Base-by-base conservation (phyloP, 1,140 invertebrate species). In the Thaumetopoea pityocampa region DNA sequence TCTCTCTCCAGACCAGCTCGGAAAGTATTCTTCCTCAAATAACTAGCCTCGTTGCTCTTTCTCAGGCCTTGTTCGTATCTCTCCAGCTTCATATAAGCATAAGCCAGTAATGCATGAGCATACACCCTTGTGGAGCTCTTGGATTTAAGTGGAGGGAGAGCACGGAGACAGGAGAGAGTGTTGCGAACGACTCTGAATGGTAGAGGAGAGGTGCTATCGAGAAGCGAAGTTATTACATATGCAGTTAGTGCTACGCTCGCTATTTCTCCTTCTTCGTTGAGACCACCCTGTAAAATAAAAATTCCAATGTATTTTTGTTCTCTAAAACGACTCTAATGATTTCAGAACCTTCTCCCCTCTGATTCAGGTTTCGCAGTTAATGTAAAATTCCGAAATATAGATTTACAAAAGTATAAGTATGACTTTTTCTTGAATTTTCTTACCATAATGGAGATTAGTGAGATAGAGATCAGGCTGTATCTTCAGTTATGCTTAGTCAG, bases 221-320 rank as follows among this genome's bases (percentile, higher is more conserved):
- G 49, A 1, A 92, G 81, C 0, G 91, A 87, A 1, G 90, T 87
- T 3, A 91, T 52, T 18, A 92, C 89, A 62, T 92, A 93, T 0
- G 91, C 91, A 0, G 91, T 92, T 5, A 92, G 70, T 0, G 88
- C 87, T 0, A 88, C 76, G 16, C 80, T 87, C 1, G 88, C 85
- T 14, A 78, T 76, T 26, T 91, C 89, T 1, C 90, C 88, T 3
- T 88, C 78, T 47, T 76, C 74, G 70, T 89, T 85, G 1, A 92
- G 78, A 7, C 92, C 92, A 41, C 92, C 89, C 88, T 90, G 50
- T 11, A 62, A 29, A 15, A 12, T 12, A 5, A 1, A 28, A 28
- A 28, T 15, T 9, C 1, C 6, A 6, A 14, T 19, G 7, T 2
- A 7, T 29, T 12, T 33, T 19, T 18, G 4, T 18, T 15, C 17